phyloP scores from a whole-genome alignment of 2,797 vertebrate species.

The Bradypodion ventrale region DNA sequence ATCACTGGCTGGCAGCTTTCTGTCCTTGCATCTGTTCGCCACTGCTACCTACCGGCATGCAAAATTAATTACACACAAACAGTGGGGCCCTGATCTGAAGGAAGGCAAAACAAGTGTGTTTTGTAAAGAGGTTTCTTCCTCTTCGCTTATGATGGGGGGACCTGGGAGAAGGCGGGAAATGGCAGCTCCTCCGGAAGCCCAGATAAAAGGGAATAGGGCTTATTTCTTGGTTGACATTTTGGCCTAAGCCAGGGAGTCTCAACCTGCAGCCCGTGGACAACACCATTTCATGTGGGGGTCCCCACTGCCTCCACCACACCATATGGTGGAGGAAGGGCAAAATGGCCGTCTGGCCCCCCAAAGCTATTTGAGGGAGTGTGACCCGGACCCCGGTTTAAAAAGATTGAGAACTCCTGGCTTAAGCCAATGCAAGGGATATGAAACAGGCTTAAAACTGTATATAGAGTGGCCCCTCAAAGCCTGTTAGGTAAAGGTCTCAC shows the following conservation, averaged over 20 bases:
- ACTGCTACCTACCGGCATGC: slow-evolving; percentile 85
- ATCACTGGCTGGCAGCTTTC: slow-evolving; percentile 92
- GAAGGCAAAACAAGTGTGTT: background rate
- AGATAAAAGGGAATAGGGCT: background rate
- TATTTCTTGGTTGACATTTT: background rate
- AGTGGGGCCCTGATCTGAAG: slow-evolving; percentile 34
- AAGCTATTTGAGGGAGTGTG: no score
- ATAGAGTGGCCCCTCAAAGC: no score
- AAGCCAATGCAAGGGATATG: slow-evolving; percentile 2
- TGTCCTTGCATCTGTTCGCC: slow-evolving; percentile 75
- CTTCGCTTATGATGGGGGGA: slow-evolving; percentile 19
- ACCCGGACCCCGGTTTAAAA: no score
- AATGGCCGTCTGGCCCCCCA: no score
- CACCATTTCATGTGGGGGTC: no score
- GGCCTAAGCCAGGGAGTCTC: no score
- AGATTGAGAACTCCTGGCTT: no score
- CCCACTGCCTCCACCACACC: no score
- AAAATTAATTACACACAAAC: slow-evolving; percentile 59
- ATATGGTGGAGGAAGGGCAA: no score
- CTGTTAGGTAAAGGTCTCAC: no score
- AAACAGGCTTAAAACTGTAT: slow-evolving; percentile 29
- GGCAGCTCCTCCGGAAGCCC: background rate
- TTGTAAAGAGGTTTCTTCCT: slow-evolving; percentile 7
- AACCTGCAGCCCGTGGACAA: no score
- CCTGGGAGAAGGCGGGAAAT: no score